Evolutionary conservation across 2,797 vertebrate genomes (phyloP).

Genomic region (Otolemur crassicaudatus): DNA sequence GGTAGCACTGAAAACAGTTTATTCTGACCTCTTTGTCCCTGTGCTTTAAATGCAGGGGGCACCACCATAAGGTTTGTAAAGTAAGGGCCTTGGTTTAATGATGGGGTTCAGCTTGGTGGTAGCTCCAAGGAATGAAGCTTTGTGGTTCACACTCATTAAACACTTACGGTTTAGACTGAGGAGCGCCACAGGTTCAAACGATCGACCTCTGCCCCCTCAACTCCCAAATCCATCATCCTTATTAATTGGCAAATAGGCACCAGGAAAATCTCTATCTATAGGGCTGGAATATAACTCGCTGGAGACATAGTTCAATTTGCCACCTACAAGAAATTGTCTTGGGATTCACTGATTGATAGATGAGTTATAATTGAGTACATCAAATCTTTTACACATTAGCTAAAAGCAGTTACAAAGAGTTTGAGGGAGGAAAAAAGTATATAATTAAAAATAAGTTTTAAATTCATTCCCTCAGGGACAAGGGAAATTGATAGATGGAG

Average conservation of each 20-base stretch:
- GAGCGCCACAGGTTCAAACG: rapidly evolving
- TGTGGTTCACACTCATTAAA: too few species aligned
- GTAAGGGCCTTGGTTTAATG: background rate
- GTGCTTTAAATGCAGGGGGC: background rate
- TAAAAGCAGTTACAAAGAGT: background rate
- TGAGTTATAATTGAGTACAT: background rate
- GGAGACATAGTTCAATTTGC: background rate
- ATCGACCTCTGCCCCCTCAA: rapidly evolving
- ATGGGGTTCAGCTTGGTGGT: background rate
- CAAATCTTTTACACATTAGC: background rate
- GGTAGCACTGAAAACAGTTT: background rate
- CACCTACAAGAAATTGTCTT: background rate
- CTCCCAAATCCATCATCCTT: background rate
- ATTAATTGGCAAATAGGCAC: background rate
- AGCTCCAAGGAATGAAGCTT: background rate
- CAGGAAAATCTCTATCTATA: background rate
- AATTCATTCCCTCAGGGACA: background rate
- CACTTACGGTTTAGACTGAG: background rate
- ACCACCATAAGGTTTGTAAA: background rate
- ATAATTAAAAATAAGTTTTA: conserved; percentile 17
- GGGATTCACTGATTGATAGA: background rate
- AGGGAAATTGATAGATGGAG: background rate
- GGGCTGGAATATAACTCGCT: rapidly evolving
- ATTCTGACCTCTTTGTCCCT: background rate
- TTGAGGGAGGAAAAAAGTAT: background rate